Conservation (phyloP, 1,140 invertebrate genomes). For the Zaprionus ghesquierei region DNA sequence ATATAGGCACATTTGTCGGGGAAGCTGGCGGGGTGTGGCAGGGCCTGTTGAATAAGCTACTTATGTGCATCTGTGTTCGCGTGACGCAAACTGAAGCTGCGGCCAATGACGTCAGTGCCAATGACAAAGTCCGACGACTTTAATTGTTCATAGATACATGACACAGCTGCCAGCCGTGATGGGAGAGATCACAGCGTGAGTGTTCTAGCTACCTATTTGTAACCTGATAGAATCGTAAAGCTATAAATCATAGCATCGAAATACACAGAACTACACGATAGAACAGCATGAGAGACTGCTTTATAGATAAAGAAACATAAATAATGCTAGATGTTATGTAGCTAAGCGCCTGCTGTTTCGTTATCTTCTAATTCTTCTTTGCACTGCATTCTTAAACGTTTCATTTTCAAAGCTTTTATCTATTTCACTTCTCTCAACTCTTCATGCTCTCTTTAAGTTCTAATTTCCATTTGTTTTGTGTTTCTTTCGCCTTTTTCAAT, state of each 20-base stretch:
- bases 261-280: neutral
- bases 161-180: neutral
- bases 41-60: no score
- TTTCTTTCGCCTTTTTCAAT: no score
- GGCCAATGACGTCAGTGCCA: constrained; percentile 27
- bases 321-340: neutral
- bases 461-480: no score
- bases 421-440: no score
- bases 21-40: neutral
- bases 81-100: constrained; percentile 22
- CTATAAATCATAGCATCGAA: neutral
- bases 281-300: neutral
- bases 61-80: neutral
- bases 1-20: neutral
- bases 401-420: neutral
- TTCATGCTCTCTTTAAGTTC: no score
- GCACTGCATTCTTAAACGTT: neutral
- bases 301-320: neutral
- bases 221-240: neutral
- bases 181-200: constrained; percentile 4
- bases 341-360: neutral
- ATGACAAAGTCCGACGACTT: constrained; percentile 9
- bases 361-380: neutral
- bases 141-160: constrained; percentile 8
- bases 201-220: neutral